phyloP scores from a whole-genome alignment of 2,113 vertebrate genomes.

The Crotophaga sulcirostris region DNA sequence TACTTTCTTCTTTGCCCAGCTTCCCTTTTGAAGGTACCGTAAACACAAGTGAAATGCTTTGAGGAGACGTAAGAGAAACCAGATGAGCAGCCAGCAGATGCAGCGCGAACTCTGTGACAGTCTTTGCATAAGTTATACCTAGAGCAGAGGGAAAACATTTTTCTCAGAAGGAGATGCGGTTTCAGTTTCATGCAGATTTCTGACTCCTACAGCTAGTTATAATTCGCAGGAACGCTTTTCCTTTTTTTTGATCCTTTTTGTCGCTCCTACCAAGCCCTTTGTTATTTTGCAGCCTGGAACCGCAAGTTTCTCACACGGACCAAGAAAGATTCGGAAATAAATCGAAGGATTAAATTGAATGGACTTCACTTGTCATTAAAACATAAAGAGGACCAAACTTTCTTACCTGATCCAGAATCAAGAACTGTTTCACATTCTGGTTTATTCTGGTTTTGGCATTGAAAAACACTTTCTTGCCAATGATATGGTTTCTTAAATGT shows the following conservation, averaged over 20 bases:
- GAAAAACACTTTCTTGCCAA: not conserved
- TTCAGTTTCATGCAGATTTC: conserved; percentile 33
- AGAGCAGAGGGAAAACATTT: not conserved
- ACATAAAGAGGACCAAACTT: not conserved
- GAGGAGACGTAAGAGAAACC: not conserved
- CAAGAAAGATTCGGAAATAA: not conserved
- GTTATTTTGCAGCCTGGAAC: conserved; percentile 2
- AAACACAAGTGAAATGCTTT: conserved; percentile 17
- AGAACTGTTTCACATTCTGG: conserved; percentile 1
- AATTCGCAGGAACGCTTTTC: not conserved
- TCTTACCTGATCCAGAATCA: not conserved
- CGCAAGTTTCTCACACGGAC: not conserved
- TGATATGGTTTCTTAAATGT: conserved; percentile 37
- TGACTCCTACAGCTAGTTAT: conserved; percentile 3
- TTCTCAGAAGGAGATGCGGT: not conserved
- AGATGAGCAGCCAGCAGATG: not conserved
- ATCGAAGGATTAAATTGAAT: not conserved
- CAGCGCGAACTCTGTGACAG: rapidly evolving
- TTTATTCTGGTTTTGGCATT: not conserved
- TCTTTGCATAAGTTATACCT: not conserved
- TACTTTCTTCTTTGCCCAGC: conserved; percentile 43
- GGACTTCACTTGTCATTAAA: not conserved
- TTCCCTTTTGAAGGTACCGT: conserved; percentile 39
- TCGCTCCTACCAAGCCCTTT: not conserved
- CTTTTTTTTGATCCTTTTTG: not conserved